Percentiles rank a stretch among this genome's conserved stretches.
These are phyloP conservation scores for Pogonognathellus flavescens DNA, from an alignment of 1,140 invertebrate species.

Conservation along the genomic window DNA sequence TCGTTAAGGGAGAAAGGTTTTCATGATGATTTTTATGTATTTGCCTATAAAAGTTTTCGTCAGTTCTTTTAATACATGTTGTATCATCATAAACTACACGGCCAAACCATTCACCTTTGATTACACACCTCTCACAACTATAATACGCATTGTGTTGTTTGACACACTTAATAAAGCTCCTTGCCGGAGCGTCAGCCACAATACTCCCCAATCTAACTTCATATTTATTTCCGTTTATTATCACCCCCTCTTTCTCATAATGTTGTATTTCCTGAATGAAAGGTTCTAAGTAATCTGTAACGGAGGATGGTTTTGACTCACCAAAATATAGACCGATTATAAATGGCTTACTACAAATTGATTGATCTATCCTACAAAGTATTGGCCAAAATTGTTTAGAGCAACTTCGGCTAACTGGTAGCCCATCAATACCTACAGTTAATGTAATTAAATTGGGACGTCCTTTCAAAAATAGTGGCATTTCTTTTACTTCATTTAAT, in stretches of 20 bases:
- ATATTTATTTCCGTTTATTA: slow-evolving; percentile 29
- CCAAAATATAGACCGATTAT: slow-evolving; percentile 33
- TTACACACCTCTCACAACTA: slow-evolving; percentile 69
- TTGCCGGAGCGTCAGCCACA: slow-evolving; percentile 69
- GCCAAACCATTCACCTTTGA: neutral
- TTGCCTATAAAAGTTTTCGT: no score
- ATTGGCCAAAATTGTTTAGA: neutral
- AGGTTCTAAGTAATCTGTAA: slow-evolving; percentile 30
- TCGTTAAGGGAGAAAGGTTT: neutral
- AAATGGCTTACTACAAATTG: neutral
- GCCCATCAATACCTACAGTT: neutral
- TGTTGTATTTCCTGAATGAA: neutral
- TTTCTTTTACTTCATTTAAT: no score
- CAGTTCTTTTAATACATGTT: no score
- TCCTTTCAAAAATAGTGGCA: no score
- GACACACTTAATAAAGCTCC: slow-evolving; percentile 69
- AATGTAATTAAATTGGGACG: no score
- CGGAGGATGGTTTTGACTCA: slow-evolving; percentile 38
- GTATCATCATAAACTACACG: neutral
- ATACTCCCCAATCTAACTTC: neutral
- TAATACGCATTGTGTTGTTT: slow-evolving; percentile 69
- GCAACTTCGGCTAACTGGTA: neutral
- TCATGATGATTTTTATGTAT: slow-evolving; percentile 63
- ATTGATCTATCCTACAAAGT: neutral
- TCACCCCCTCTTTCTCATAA: slow-evolving; percentile 54